Evolutionary conservation across 2,797 vertebrate genomes (phyloP).

Genomic region (Acrossocheilus wenchowensis): DNA sequence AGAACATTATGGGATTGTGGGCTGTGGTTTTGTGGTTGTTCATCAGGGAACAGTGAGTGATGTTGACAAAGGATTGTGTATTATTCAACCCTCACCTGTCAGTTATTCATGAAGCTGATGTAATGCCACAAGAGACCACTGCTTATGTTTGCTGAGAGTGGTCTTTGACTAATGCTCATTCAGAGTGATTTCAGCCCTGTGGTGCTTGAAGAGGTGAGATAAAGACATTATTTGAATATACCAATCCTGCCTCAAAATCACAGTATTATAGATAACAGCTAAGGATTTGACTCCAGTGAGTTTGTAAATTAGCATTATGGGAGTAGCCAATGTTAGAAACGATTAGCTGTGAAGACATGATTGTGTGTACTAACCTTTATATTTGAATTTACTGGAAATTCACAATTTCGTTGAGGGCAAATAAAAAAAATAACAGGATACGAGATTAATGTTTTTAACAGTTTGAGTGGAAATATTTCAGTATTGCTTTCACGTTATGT

Average conservation of each 20-base stretch:
- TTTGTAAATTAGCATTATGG: background rate
- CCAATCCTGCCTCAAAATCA: background rate
- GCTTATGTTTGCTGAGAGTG: slow-evolving; percentile 21
- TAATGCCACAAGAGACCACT: slow-evolving; percentile 33
- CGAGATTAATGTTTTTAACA: background rate
- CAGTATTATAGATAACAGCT: background rate
- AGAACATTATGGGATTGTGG: background rate
- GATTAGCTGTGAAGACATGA: background rate
- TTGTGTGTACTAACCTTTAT: background rate
- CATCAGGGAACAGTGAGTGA: slow-evolving; percentile 9
- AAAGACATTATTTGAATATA: background rate
- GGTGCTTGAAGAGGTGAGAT: background rate
- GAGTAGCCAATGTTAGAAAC: background rate
- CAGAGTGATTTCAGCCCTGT: background rate
- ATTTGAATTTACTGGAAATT: background rate
- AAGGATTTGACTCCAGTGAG: background rate
- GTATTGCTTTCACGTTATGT: background rate
- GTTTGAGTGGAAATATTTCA: background rate
- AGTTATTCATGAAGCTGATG: slow-evolving; percentile 40
- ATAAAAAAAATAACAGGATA: background rate
- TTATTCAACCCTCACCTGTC: slow-evolving; percentile 33
- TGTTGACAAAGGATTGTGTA: slow-evolving; percentile 31
- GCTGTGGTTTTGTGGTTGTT: slow-evolving; percentile 25
- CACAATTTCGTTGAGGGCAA: background rate
- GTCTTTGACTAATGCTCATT: slow-evolving; percentile 7